Percentiles rank a stretch among this genome's conserved stretches.
Conservation (phyloP, 2,797 vertebrate genomes). For the Naso thynnoides region DNA sequence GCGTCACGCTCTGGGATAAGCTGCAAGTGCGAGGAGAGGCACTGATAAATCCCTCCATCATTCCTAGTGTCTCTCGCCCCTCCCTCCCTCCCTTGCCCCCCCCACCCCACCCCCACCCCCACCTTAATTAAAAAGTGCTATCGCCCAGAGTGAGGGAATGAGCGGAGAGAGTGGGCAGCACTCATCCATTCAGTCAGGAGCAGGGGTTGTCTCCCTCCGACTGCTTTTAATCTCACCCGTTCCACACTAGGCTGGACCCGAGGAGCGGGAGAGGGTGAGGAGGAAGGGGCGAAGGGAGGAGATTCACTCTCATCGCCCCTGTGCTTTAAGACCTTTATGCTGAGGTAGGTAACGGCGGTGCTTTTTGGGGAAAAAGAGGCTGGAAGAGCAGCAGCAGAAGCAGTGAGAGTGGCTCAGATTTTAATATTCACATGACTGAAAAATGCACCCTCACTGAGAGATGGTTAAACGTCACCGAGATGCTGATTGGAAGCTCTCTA, state of each 20-base stretch:
- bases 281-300: constrained; percentile 33
- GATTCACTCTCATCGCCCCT: constrained; percentile 14
- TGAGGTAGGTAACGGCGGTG: not conserved
- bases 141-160: constrained; percentile 82
- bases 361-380: not conserved
- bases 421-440: not conserved
- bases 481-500: not conserved
- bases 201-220: constrained; percentile 59
- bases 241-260: constrained; percentile 63
- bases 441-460: not conserved
- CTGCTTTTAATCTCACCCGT: constrained; percentile 73
- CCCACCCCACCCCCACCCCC: constrained; percentile 39
- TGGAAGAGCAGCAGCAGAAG: not conserved
- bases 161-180: constrained; percentile 71
- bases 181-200: constrained; percentile 80
- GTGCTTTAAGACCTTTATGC: constrained; percentile 29
- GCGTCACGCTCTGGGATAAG: constrained; percentile 79
- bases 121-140: constrained; percentile 88
- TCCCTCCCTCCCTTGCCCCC: constrained; percentile 25
- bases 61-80: constrained; percentile 56
- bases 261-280: constrained; percentile 34
- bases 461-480: not conserved
- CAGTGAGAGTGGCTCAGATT: not conserved
- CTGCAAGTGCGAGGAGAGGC: constrained; percentile 72
- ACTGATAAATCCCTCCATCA: constrained; percentile 84